Base-by-base conservation (phyloP, 37 sponge, comb jelly and placozoan genomes). In the Diacarnus erythraeanus region DNA sequence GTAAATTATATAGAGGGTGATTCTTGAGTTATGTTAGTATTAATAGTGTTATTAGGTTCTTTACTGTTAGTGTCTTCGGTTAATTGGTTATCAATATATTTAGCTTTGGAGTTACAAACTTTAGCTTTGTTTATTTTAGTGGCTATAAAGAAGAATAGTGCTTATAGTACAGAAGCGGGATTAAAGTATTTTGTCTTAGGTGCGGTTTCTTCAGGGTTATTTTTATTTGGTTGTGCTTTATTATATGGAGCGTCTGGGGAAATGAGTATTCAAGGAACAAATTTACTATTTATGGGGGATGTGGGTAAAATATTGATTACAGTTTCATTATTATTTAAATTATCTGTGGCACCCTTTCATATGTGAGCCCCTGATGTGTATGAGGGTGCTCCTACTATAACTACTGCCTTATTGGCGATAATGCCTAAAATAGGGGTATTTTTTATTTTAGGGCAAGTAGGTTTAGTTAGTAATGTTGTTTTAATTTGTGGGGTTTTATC, bases 321-420 rank as follows among this genome's bases (percentile, higher is more conserved):
- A 31, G 73, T 88, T 68, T 78, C 89, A 58, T 78, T 83, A 65
- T 75, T 89, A 35, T 90, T 90, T 76, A 85, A 85, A 65, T 77
- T 85, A 72, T 80, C 86, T 38, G 82, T 65, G 10, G 86, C 77
- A 8, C 90, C 90, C 27, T 90, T 90, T 80, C 90, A 90, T 85
- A 90, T 85, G 86, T 90, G 90, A 42, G 82, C 82, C 33, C 90
- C 90, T 56, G 90, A 90, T 90, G 86, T 90, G 3, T 90, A 85
- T 86, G 91, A 85, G 38, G 87, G 91, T 25, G 78, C 91, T 27
- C 87, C 91, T 1, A 86, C 83, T 39, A 59, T 47, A 27, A 83
- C 60, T 12, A 82, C 87, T 3, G 83, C 87, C 3, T 78, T 91
- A 39, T 79, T 91, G 63, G 83, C 84, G 35, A 75, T 57, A 42